phyloP scores from a whole-genome alignment of 1,140 invertebrate species.

The Sycobia sp. region DNA sequence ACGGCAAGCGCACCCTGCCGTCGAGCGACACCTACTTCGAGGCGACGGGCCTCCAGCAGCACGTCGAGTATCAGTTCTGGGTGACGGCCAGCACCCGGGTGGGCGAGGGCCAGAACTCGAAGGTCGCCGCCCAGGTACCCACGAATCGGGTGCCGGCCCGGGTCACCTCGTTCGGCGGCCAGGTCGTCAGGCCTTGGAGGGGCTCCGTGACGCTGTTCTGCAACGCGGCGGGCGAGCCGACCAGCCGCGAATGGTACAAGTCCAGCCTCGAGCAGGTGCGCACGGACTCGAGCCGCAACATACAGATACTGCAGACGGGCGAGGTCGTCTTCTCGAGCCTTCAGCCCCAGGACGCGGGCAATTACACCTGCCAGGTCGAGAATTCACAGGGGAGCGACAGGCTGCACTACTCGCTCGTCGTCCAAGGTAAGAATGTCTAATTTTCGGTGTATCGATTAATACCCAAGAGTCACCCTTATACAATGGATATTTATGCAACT shows the following conservation, averaged over 20 bases:
- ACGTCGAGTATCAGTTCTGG: conserved; percentile 83
- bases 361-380: conserved; percentile 77
- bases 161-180: conserved; percentile 73
- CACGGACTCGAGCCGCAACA: conserved; percentile 63
- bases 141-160: conserved; percentile 69
- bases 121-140: conserved; percentile 69
- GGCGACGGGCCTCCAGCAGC: conserved; percentile 72
- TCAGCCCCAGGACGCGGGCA: conserved; percentile 71
- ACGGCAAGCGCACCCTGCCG: conserved; percentile 69
- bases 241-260: conserved; percentile 70
- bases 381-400: conserved; percentile 74
- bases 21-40: conserved; percentile 70
- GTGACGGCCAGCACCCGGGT: conserved; percentile 77
- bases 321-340: conserved; percentile 70
- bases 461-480: too few species aligned
- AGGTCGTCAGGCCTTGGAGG: conserved; percentile 70
- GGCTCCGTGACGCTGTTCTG: conserved; percentile 69
- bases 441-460: too few species aligned
- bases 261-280: conserved; percentile 53
- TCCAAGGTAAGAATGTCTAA: conserved; percentile 60
- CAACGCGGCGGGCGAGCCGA: conserved; percentile 70
- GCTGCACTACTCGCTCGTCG: conserved; percentile 66
- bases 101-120: conserved; percentile 76
- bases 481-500: too few species aligned
- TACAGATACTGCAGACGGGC: conserved; percentile 68